Evolutionary conservation across 2,888 invertebrate species (phyloP), one percentile per base, ranked within the genome.

Genomic region (Agonopterix arenella): DNA sequence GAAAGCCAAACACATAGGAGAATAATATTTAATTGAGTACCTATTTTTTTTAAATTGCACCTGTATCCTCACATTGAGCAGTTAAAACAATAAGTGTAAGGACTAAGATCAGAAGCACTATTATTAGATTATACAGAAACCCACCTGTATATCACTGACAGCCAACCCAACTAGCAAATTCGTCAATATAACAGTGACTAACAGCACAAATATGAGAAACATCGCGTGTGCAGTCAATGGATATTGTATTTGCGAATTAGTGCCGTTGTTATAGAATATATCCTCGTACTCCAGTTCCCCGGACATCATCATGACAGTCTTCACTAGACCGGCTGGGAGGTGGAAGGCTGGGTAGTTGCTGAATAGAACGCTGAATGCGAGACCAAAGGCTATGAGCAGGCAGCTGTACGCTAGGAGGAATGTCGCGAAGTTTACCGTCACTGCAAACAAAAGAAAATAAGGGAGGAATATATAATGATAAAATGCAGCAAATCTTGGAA

Each of bases 281-380:
- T 96, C 95, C 70, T 96, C 96, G 59, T 94, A 95, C 71, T 96
- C 96, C 46, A 96, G 73, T 74, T 96, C 96, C 0, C 96, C 96
- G 0, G 95, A 94, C 96, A 96, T 95, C 96, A 96, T 96, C 63
- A 96, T 94, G 10, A 96, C 91, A 0, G 95, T 94, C 80, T 96
- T 96, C 1, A 96, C 80, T 0, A 96, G 68, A 0, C 92, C 91
- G 48, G 91, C 90, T 0, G 91, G 84, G 2, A 95, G 89, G 58
- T 92, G 91, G 70, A 95, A 95, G 0, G 95, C 91, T 36, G 92
- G 91, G 68, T 95, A 94, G 64, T 94, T 93, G 45, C 93, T 92
- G 68, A 96, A 95, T 4, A 96, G 80, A 1, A 96, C 94, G n/a
- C 93, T 93, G 61, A 96, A 96, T 52, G 94, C 94, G 13, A 96